phyloP scores from a whole-genome alignment of 92 coral and sea anemone genomes.

The Diadumene lineata region DNA sequence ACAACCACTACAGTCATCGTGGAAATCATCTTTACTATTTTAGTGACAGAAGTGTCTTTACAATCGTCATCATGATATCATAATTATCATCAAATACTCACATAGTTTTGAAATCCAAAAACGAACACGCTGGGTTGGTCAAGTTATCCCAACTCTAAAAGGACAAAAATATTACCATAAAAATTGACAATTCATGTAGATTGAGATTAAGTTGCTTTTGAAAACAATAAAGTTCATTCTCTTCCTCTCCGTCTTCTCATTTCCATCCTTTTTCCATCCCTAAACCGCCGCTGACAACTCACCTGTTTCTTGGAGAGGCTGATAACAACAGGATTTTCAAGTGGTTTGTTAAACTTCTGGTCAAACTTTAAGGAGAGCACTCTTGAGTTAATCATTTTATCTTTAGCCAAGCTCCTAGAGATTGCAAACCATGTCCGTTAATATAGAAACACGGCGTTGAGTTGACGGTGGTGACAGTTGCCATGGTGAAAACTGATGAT shows the following conservation, averaged over 20 bases:
- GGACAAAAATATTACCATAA: neutral
- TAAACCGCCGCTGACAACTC: neutral
- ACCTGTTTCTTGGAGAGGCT: slow-evolving; percentile 39
- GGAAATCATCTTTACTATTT: neutral
- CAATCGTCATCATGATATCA: neutral
- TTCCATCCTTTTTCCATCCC: neutral
- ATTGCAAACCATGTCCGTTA: neutral
- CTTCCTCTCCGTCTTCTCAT: neutral
- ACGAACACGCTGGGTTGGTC: slow-evolving; percentile 55
- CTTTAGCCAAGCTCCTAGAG: slow-evolving; percentile 26
- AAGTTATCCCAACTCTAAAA: slow-evolving; percentile 41
- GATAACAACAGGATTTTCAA: slow-evolving; percentile 46
- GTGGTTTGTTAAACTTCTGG: slow-evolving; percentile 15
- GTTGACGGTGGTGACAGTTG: neutral
- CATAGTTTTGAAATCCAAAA: slow-evolving; percentile 48
- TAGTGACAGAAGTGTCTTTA: neutral
- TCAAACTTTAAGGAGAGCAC: slow-evolving; percentile 49
- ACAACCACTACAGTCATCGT: neutral
- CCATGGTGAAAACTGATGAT: neutral
- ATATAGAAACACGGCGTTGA: too few relatives aligned
- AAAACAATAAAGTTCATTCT: neutral
- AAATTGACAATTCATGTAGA: too few relatives aligned
- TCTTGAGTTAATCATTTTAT: slow-evolving; percentile 48
- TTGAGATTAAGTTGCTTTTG: too few relatives aligned
- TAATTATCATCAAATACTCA: slow-evolving; percentile 20